Evolutionary conservation across 2,888 invertebrate genomes (phyloP).

Genomic region (Phortica okadai): DNA sequence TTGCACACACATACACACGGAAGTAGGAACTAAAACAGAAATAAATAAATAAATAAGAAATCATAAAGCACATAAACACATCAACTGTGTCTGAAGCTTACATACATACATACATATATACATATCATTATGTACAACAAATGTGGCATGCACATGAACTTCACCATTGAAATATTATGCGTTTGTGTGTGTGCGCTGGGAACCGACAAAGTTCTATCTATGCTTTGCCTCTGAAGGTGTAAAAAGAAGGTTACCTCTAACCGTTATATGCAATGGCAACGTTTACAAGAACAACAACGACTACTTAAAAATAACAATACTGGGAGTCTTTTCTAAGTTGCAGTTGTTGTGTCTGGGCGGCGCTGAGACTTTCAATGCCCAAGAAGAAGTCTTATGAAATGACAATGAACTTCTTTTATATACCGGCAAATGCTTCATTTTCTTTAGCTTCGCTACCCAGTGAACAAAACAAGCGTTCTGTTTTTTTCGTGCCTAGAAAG

Average conservation of each 20-base stretch:
- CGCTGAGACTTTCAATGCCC: constrained; percentile 3
- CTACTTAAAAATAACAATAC: constrained; percentile 19
- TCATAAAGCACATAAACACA: neutral
- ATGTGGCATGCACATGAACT: constrained; percentile 13
- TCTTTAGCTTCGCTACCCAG: neutral
- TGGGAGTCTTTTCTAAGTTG: constrained; percentile 12
- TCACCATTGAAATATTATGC: constrained; percentile 12
- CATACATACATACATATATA: neutral
- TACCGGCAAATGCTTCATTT: neutral
- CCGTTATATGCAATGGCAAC: constrained; percentile 7
- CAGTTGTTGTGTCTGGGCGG: constrained; percentile 4
- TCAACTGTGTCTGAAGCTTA: neutral
- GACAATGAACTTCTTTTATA: constrained; percentile 30
- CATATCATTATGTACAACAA: constrained; percentile 5
- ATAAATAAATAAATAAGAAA: neutral
- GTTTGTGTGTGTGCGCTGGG: neutral
- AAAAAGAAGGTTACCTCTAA: constrained; percentile 17
- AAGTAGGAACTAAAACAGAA: constrained; percentile 23
- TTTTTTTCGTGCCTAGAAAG: too few species aligned
- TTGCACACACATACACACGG: constrained; percentile 8
- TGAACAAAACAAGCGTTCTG: neutral
- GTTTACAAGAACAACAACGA: neutral
- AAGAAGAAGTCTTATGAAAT: constrained; percentile 8
- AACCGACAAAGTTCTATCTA: neutral
- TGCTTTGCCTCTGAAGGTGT: neutral